These are phyloP conservation scores for Xanthia togata DNA, from an alignment of 2,888 invertebrate genomes.

Conservation along the genomic window DNA sequence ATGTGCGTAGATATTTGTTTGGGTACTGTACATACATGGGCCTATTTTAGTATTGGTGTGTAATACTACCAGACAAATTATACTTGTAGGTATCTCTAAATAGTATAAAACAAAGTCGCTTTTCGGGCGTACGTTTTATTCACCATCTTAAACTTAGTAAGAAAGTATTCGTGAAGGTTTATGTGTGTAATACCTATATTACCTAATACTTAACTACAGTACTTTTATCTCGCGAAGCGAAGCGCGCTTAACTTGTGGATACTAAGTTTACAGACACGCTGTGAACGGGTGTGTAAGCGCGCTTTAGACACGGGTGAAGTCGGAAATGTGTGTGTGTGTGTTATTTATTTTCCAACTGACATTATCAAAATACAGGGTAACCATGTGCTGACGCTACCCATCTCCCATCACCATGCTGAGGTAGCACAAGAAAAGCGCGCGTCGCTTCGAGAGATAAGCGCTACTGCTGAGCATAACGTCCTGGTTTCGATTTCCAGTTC, in stretches of 20 bases:
- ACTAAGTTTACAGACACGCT: too few relatives aligned
- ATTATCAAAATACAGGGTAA: too few relatives aligned
- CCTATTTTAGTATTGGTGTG: neutral
- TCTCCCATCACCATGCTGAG: too few relatives aligned
- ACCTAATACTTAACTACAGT: neutral
- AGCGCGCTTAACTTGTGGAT: too few relatives aligned
- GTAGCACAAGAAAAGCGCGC: neutral
- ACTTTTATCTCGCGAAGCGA: too few relatives aligned
- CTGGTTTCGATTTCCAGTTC: too few relatives aligned
- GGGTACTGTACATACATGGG: slow-evolving; percentile 1
- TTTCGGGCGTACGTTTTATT: neutral
- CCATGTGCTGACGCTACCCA: neutral
- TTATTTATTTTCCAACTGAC: too few relatives aligned
- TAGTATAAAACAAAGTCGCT: neutral
- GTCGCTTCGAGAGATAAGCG: neutral
- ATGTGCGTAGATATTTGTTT: slow-evolving; percentile 23
- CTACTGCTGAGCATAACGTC: too few relatives aligned
- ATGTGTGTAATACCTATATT: neutral
- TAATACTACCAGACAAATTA: neutral
- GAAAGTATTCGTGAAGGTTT: too few relatives aligned
- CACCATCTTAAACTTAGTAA: neutral
- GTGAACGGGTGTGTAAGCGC: too few relatives aligned
- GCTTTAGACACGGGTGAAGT: too few relatives aligned
- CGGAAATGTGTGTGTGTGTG: too few relatives aligned
- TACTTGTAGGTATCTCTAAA: neutral